phyloP scores from a whole-genome alignment of 2,797 vertebrate genomes.

The Synaphobranchus kaupii region DNA sequence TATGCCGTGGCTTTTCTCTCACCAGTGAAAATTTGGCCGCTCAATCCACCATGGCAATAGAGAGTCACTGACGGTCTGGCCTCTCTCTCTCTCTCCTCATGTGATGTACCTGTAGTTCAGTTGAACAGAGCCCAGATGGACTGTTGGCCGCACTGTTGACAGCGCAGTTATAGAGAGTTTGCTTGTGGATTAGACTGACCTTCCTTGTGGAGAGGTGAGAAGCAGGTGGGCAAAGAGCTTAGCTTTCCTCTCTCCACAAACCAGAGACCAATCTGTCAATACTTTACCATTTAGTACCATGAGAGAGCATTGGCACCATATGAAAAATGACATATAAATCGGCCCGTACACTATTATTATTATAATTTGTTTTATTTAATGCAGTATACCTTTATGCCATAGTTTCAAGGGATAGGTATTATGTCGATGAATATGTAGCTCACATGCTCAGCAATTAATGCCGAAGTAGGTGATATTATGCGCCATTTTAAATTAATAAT shows the following conservation, averaged over 20 bases:
- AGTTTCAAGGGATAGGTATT: neutral
- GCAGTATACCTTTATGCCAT: neutral
- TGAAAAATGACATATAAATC: neutral
- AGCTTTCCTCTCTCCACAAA: conserved; percentile 38
- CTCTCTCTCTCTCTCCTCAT: neutral
- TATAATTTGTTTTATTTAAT: neutral
- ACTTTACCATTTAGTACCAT: neutral
- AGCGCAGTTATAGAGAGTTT: conserved; percentile 58
- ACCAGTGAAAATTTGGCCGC: no score
- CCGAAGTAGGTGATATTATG: no score
- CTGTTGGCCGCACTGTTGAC: conserved; percentile 49
- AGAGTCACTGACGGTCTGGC: no score
- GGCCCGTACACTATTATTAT: neutral
- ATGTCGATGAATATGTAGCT: neutral
- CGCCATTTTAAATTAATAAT: conserved; percentile 20
- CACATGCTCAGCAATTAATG: neutral
- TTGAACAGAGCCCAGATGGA: neutral
- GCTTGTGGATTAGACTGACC: conserved; percentile 62
- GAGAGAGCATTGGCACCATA: neutral
- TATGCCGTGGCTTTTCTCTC: no score
- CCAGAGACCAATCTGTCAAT: neutral
- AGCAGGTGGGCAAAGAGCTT: conserved; percentile 43
- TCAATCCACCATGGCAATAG: no score
- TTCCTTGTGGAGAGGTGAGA: conserved; percentile 54
- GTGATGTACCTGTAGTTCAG: neutral